Evolutionary conservation across 2,888 invertebrate genomes (phyloP), one percentile per base, ranked within the genome.

Genomic region (Leptodirus hochenwartii): DNA sequence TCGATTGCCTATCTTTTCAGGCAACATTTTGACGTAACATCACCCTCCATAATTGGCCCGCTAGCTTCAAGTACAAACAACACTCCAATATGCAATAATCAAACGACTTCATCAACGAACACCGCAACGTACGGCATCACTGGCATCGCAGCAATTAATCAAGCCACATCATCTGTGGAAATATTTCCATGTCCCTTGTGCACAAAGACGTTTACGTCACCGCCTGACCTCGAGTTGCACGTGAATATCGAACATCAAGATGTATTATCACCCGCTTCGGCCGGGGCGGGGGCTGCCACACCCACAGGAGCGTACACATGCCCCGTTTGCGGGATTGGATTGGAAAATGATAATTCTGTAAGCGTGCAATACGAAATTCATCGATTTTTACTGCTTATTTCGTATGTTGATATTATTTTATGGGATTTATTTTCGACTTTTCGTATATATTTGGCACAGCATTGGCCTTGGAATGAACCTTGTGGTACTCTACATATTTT

Each of bases 181-280:
- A 54, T 60, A 6, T 77, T 69, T 42, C 70, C 74, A 38, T 85
- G 85, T 48, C 84, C 85, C 0, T 64, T 85, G 25, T 85, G 85
- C 54, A 66, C 70, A 34, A 67, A 67, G 39, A 65, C 69, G 27
- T 80, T 79, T 47, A 62, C 66, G 26, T 71, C 71, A 41, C 69
- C 72, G n/a, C 68, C 75, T 2, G 80, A 81, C 49, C 65, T 85
- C 29, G 82, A 84, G 53, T 55, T 81, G 28, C 87, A 87, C 48
- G 82, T 85, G 1, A 84, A 84, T 56, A 75, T 79, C 33, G 81
- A 80, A 44, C 84, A 85, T 50, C 65, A 70, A 45, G 82, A 82
- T 56, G 75, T 81, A 41, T 58, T 80, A 32, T 80, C 79, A 51
- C 80, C 75, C 2, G 49, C 50, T 15, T 49, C 50, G 36, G 50